Conservation (phyloP, 2,797 vertebrate genomes). For the Chromis chromis region DNA sequence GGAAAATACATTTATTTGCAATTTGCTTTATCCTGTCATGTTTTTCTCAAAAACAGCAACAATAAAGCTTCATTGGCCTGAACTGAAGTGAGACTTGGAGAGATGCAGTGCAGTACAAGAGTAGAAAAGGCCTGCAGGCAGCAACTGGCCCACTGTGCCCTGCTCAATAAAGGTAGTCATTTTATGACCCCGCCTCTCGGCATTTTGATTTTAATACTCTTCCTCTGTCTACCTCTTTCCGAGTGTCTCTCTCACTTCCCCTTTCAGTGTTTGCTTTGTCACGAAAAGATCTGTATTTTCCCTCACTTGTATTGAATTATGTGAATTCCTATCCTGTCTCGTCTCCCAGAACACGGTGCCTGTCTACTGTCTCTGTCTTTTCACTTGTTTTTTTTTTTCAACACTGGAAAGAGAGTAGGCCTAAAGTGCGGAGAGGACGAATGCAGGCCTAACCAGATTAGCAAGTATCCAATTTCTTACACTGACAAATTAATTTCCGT, state of each 20-base stretch:
- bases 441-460: constrained; percentile 69
- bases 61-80: constrained; percentile 4
- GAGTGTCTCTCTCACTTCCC: constrained; percentile 24
- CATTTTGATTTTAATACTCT: constrained; percentile 75
- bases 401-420: constrained; percentile 5
- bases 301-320: constrained; percentile 14
- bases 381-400: not conserved
- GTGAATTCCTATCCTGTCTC: constrained; percentile 10
- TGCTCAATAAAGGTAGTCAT: constrained; percentile 72
- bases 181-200: constrained; percentile 68
- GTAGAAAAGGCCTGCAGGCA: constrained; percentile 57
- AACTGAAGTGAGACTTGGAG: constrained; percentile 16
- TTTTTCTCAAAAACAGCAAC: not conserved
- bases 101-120: constrained; percentile 40
- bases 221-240: constrained; percentile 15
- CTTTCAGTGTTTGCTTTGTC: constrained; percentile 33
- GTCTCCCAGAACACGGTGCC: not conserved
- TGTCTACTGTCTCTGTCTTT: constrained; percentile 23
- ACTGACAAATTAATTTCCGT: constrained; percentile 78
- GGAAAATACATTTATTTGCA: not conserved
- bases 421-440: constrained; percentile 2
- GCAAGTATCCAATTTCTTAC: constrained; percentile 72
- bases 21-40: not conserved
- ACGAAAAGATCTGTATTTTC: constrained; percentile 4
- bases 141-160: constrained; percentile 58